Conservation (phyloP, 2,113 vertebrate genomes). For the Leucoraja erinaceus region DNA sequence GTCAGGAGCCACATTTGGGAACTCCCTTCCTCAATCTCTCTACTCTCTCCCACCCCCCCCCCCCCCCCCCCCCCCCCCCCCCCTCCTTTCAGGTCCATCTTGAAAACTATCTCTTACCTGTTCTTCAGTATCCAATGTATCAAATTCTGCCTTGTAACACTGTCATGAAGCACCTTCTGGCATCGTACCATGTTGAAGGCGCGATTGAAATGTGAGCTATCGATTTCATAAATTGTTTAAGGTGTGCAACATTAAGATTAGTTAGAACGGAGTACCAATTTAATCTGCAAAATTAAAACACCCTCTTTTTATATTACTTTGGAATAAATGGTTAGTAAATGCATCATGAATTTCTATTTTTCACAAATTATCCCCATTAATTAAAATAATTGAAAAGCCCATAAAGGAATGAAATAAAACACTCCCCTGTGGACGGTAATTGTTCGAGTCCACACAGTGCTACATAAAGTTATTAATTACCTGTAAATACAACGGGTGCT, state of each 20-base stretch:
- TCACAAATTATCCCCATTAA: neutral
- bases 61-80: too few relatives aligned
- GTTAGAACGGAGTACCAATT: neutral
- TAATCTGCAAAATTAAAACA: slow-evolving; percentile 5
- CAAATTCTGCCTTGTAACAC: neutral
- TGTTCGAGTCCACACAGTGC: neutral
- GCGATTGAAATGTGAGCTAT: neutral
- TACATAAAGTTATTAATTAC: neutral
- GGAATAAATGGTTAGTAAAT: neutral
- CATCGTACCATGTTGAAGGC: neutral
- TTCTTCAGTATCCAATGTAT: neutral
- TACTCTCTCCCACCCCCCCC: too few relatives aligned
- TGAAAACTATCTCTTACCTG: neutral
- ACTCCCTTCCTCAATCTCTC: neutral
- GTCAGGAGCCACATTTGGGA: neutral
- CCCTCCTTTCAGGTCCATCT: neutral
- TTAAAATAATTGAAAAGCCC: neutral
- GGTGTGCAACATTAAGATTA: neutral
- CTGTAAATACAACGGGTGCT: slow-evolving; percentile 1
- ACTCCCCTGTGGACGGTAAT: neutral
- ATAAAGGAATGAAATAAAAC: too few relatives aligned
- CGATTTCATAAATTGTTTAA: neutral
- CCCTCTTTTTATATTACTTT: neutral
- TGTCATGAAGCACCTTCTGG: neutral
- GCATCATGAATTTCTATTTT: neutral